Evolutionary conservation across 2,888 invertebrate genomes (phyloP), one percentile per base, ranked within the genome.

Genomic region (Drosophila koepferae): DNA sequence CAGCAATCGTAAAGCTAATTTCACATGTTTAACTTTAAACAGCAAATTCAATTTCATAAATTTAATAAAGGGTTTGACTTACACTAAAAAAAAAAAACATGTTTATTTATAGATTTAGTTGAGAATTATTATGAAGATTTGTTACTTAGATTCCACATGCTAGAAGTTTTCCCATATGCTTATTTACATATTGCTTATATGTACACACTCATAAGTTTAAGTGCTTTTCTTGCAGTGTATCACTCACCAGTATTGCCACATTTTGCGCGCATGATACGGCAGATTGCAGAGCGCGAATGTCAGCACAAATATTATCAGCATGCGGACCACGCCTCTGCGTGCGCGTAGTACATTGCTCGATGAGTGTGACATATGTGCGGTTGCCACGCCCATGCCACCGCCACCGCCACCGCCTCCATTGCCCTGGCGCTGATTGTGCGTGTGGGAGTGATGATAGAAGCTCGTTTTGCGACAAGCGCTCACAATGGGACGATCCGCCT

Each of bases 231-330:
- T 18, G 0, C 49, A 31, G 49, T 60, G 60, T 20, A 51, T 4
- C 6, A 92, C 92, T 92, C 73, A 93, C 96, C 96, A 97, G 92
- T 97, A 96, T 91, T 97, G 96, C 96, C 97, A 97, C 94, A 97
- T 95, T 92, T 97, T 97, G 43, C 98, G 94, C 1, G 96, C 96
- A 93, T 98, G 98, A 93, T 97, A 97, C 0, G 98, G 98, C 73
- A 98, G 94, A 92, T 98, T 97, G 94, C 98, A 98, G 43, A 98
- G 91, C 18, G 98, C 97, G 93, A 98, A 98, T 61, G 97, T 96
- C 79, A 97, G 94, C 56, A 98, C 98, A 55, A 98, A 97, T 36
- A 97, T 96, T 74, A 98, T 96, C 81, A 98, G 94, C 95, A 98
- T 97, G 74, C 97, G 95, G 80, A 98, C 97, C 56, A 98, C 98